A percentile compares a stretch with the other conserved stretches of the same genome.
phyloP scores from a whole-genome alignment of 1,140 invertebrate species.

The Drosophila erecta region DNA sequence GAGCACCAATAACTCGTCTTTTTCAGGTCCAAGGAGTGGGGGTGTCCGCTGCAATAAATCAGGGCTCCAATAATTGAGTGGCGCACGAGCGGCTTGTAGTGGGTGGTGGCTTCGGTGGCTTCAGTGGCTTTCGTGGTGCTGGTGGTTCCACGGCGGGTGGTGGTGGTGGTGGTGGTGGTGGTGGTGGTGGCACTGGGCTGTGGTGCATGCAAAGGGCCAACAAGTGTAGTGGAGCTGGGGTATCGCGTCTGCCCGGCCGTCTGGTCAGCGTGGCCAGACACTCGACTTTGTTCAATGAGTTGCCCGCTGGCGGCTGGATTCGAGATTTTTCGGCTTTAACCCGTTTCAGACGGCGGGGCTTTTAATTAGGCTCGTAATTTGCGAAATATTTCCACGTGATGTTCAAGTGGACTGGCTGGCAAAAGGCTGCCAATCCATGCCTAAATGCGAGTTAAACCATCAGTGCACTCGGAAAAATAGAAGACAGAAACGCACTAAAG shows the following conservation, averaged over 20 bases:
- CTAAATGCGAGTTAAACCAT: slow-evolving; percentile 42
- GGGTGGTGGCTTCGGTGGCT: slow-evolving; percentile 1
- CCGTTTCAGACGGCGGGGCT: slow-evolving; percentile 25
- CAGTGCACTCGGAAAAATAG: neutral
- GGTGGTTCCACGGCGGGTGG: neutral
- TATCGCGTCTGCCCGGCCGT: slow-evolving; percentile 54
- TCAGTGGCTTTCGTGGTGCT: neutral
- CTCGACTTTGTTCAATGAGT: slow-evolving; percentile 69
- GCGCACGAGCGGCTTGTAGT: slow-evolving; percentile 47
- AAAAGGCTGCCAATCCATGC: slow-evolving; percentile 52
- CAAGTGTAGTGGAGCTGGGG: slow-evolving; percentile 59
- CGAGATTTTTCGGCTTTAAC: slow-evolving; percentile 45
- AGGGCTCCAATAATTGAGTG: slow-evolving; percentile 79
- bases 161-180: neutral
- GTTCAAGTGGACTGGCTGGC: slow-evolving; percentile 56
- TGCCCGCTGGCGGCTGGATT: slow-evolving; percentile 28
- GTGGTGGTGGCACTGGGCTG: neutral
- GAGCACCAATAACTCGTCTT: slow-evolving; percentile 71
- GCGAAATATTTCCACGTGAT: slow-evolving; percentile 75
- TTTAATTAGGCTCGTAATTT: slow-evolving; percentile 82
- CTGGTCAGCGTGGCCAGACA: slow-evolving; percentile 65
- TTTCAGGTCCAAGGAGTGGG: slow-evolving; percentile 45
- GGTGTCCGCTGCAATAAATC: slow-evolving; percentile 68
- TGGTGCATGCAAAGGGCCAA: slow-evolving; percentile 23
- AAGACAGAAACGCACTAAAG: too few species aligned